Evolutionary conservation across 2,113 vertebrate species (phyloP).

Genomic region (Athene cunicularia): DNA sequence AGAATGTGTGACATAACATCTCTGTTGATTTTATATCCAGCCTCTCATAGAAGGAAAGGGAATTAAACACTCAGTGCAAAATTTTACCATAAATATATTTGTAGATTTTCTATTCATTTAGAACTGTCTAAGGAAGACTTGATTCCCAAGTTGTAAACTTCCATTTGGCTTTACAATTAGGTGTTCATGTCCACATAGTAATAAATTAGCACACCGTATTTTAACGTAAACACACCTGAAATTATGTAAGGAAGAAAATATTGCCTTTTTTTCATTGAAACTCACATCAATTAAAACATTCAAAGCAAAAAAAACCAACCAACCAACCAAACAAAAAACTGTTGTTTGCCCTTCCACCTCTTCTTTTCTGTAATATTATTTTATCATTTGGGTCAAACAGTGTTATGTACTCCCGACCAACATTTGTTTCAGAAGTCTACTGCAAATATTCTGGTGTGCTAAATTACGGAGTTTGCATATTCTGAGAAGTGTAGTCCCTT

Average conservation of each 20-base stretch:
- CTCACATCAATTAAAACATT: background rate
- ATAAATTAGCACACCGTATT: background rate
- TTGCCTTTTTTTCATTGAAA: background rate
- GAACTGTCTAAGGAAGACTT: background rate
- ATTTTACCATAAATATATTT: background rate
- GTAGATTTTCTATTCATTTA: background rate
- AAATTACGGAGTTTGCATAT: background rate
- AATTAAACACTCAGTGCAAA: background rate
- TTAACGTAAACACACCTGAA: background rate
- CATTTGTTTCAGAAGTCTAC: background rate
- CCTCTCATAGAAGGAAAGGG: background rate
- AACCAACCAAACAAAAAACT: background rate
- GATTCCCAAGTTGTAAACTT: background rate
- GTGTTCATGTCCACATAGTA: background rate
- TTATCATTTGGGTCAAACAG: background rate
- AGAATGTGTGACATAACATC: background rate
- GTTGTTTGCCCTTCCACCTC: background rate
- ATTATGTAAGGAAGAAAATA: background rate
- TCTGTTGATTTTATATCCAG: background rate
- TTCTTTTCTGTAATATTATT: background rate
- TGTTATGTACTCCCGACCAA: background rate
- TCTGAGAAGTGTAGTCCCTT: background rate
- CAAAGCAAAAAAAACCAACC: background rate
- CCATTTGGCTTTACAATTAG: background rate
- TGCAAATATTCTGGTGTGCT: rapidly evolving